phyloP scores from a whole-genome alignment of 1,140 invertebrate species.

The Mercenaria mercenaria region DNA sequence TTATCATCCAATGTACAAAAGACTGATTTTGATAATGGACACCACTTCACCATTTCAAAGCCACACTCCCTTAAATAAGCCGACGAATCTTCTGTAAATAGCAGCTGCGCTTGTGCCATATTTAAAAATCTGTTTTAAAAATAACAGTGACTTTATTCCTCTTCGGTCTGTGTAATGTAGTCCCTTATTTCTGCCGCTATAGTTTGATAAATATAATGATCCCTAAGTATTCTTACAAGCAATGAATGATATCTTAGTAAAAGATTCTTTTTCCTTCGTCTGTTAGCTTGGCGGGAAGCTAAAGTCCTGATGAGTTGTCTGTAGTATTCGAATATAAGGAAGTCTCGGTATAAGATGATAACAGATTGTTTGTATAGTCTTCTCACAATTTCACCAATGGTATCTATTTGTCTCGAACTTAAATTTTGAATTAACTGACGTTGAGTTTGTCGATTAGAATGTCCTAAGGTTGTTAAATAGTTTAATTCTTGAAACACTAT shows the following conservation, averaged over 20 bases:
- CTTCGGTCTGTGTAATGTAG: not conserved
- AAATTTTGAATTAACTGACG: too few relatives aligned
- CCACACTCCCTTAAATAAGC: constrained; percentile 26
- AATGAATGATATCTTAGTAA: not conserved
- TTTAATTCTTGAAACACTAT: too few relatives aligned
- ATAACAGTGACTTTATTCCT: not conserved
- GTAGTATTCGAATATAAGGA: too few relatives aligned
- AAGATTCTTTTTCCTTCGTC: not conserved
- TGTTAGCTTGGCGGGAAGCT: too few relatives aligned
- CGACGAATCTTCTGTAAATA: constrained; percentile 34
- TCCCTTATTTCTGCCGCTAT: not conserved
- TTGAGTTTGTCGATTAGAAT: too few relatives aligned
- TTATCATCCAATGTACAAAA: constrained; percentile 19
- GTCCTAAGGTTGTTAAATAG: too few relatives aligned
- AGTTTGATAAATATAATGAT: not conserved
- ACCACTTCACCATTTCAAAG: constrained; percentile 40
- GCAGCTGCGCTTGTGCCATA: constrained; percentile 53
- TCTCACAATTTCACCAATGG: too few relatives aligned
- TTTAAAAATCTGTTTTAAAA: not conserved
- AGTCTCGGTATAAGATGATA: too few relatives aligned
- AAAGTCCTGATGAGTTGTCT: too few relatives aligned
- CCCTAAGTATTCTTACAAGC: not conserved
- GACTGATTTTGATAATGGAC: constrained; percentile 18
- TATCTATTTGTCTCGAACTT: too few relatives aligned
- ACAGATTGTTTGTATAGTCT: too few relatives aligned